Evolutionary conservation across 2,113 vertebrate genomes (phyloP), one percentile per base, ranked within the genome.

Genomic region (Dipodomys ordii): DNA sequence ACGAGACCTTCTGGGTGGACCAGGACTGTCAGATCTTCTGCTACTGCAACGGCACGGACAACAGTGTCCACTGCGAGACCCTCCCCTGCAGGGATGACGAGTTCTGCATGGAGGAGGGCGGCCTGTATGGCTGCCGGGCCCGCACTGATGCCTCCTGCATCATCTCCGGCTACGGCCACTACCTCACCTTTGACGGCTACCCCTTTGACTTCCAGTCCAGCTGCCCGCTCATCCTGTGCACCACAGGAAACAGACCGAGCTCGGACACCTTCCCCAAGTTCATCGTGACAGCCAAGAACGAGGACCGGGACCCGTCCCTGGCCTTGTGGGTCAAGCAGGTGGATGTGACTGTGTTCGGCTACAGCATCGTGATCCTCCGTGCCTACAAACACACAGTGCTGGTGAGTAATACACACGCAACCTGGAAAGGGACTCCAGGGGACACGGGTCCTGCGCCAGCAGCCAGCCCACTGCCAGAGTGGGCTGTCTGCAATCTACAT

Each of bases 141-240:
- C 99, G 99, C 87, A 99, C 98, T 0, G 99, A 99, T 0, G 99
- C 99, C 9, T 98, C 99, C 89, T 99, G 99, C 86, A 98, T 99
- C 1, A 97, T 98, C 27, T 99, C 99, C 0, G 99, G 99, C 80
- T 99, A 99, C 0, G 99, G 99, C 18, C 99, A 99, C 97, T 99
- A 99, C 91, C 97, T 99, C 91, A 99, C 99, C 0, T 99, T 99
- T 16, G 98, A 98, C 0, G 99, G 99, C 16, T 98, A 98, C 80
- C 97, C 99, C 0, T 99, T 99, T 23, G 99, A 99, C 97, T 99
- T 99, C 92, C 99, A 99, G 97, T 99, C 99, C 98, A 99, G 99
- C 95, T 99, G 99, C 16, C 97, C 98, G 0, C 97, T 99, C 49
- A 97, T 98, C 94, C 98, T 99, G 95, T 99, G 98, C 96, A 99